Base-by-base conservation (phyloP, 2,888 invertebrate genomes). In the Ptilodon capucinus region DNA sequence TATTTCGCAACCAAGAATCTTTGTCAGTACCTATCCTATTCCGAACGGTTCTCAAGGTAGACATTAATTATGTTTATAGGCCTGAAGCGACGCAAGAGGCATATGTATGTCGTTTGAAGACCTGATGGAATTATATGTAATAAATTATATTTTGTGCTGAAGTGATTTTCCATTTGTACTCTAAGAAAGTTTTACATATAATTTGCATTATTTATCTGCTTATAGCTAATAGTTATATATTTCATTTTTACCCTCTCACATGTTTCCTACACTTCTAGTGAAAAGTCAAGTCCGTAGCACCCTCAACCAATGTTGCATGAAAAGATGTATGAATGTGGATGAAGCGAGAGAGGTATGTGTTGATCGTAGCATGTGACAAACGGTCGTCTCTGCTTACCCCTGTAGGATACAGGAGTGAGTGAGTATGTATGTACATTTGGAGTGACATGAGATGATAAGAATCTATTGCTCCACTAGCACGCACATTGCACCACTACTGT, bases 401-500 rank as follows among this genome's bases (percentile, higher is more conserved):
- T n/a, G n/a, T n/a, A n/a, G n/a, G n/a, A n/a, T n/a, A n/a, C n/a
- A n/a, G n/a, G n/a, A n/a, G n/a, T n/a, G n/a, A n/a, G n/a, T n/a
- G n/a, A n/a, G n/a, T n/a, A n/a, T n/a, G n/a, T n/a, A 9, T 5
- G 32, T 14, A 32, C 14, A 7, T 14, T 32, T 14, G 5, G 14
- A 32, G 14, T 21, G 46, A 54, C 34, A 23, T 44, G 34, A 45
- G 39, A 40, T 40, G 40, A 51, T 53, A 57, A 54, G 48, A 55
- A 50, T 51, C 13, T 51, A 41, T 49, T 71, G 72, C 51, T 70
- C 69, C 59, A 77, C 73, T 76, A 71, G 69, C 78, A 71, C 71
- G 71, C 61, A n/a, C n/a, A n/a, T n/a, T n/a, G n/a, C n/a, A 68
- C 69, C 63, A 77, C 79, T 75, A 75, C 76, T 71, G 76, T 80